These are phyloP conservation scores for Dichetophora obliterata DNA, from an alignment of 2,888 invertebrate genomes.

Conservation along the genomic window DNA sequence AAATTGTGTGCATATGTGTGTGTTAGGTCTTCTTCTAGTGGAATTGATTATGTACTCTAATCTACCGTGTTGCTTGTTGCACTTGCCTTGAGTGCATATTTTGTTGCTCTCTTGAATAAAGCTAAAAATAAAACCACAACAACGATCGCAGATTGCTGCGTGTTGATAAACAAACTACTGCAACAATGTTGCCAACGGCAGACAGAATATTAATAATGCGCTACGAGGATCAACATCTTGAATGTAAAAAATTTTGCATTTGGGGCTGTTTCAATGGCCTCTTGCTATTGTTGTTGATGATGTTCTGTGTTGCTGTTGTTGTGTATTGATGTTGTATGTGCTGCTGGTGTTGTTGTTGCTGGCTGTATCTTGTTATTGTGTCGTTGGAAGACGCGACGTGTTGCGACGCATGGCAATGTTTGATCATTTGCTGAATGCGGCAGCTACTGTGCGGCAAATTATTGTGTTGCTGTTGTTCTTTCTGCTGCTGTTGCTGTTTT, in stretches of 20 bases:
- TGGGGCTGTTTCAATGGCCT: neutral
- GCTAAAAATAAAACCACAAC: no score
- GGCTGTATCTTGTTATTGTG: constrained; percentile 15
- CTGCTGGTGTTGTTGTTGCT: neutral
- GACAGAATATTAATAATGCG: constrained; percentile 44
- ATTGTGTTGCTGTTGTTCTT: constrained; percentile 6
- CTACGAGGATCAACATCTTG: constrained; percentile 27
- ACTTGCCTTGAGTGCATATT: no score
- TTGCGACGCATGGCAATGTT: constrained; percentile 12
- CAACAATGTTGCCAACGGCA: constrained; percentile 26
- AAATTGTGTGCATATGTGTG: no score
- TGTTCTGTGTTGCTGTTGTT: constrained; percentile 1
- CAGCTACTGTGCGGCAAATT: constrained; percentile 17
- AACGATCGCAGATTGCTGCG: constrained; percentile 33
- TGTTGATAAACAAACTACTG: constrained; percentile 40
- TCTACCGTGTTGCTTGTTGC: no score
- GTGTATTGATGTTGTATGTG: neutral
- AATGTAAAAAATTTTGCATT: constrained; percentile 6
- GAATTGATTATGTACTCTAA: no score
- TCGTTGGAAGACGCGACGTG: constrained; percentile 16
- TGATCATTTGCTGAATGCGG: constrained; percentile 27
- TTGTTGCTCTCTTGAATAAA: no score
- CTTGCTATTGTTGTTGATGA: neutral
- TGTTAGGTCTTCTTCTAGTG: no score
- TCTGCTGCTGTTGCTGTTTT: neutral